Evolutionary conservation across 2,797 vertebrate species (phyloP).

Genomic region (Sparus aurata): DNA sequence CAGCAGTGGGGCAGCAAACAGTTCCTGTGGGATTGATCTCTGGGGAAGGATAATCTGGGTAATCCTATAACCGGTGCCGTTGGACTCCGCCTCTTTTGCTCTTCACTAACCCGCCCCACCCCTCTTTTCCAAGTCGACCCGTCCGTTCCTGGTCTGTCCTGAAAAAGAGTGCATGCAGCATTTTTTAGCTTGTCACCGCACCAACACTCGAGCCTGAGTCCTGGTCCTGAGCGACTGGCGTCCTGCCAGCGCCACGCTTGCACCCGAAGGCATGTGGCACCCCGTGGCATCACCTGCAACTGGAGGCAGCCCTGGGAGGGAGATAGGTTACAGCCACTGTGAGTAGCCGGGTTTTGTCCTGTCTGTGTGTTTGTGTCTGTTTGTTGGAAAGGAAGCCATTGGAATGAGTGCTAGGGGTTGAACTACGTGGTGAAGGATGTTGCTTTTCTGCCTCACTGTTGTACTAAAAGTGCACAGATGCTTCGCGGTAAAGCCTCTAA

Average conservation of each 20-base stretch:
- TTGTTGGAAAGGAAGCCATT: constrained; percentile 6
- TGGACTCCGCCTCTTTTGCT: constrained; percentile 75
- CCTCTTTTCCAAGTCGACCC: constrained; percentile 28
- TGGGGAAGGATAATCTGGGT: constrained; percentile 84
- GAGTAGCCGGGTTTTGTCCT: constrained; percentile 62
- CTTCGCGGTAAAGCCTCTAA: constrained; percentile 58
- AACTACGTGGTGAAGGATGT: constrained; percentile 9
- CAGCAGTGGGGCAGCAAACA: constrained; percentile 75
- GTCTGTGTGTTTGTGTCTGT: constrained; percentile 17
- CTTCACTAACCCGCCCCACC: constrained; percentile 30
- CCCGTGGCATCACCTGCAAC: constrained; percentile 69
- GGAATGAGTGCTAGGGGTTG: constrained; percentile 2
- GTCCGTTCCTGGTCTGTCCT: constrained; percentile 41
- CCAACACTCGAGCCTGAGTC: constrained; percentile 30
- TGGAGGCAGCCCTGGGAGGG: constrained; percentile 68
- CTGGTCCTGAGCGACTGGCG: constrained; percentile 41
- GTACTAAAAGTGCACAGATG: constrained; percentile 57
- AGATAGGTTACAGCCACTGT: constrained; percentile 77
- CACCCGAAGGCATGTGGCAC: constrained; percentile 79
- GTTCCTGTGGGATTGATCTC: constrained; percentile 84
- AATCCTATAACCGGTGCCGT: constrained; percentile 82
- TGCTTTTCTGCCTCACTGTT: constrained; percentile 1
- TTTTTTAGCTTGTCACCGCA: constrained; percentile 37
- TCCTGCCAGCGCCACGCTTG: constrained; percentile 47
- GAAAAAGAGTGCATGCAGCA: constrained; percentile 45